Conservation (phyloP, 1,140 invertebrate genomes). For the Glossosoma conforme region DNA sequence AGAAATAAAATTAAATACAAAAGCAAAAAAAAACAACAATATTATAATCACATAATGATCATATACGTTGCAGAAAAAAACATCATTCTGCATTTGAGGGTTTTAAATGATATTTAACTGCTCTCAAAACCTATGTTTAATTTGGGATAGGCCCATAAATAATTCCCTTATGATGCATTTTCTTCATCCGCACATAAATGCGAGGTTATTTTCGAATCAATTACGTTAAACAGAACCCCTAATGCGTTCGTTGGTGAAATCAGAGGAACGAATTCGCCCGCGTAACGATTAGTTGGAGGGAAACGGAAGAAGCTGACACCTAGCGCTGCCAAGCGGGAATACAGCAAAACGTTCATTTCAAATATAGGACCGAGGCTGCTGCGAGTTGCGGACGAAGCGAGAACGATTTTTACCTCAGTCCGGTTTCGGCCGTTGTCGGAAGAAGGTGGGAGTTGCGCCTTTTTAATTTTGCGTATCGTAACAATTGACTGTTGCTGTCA, state of each 20-base stretch:
- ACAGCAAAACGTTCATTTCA: conserved; percentile 17
- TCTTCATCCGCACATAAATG: conserved; percentile 9
- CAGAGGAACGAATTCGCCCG: conserved; percentile 1
- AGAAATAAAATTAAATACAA: no score
- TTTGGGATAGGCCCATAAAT: conserved; percentile 6
- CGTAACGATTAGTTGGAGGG: conserved; percentile 3
- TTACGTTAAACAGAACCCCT: conserved; percentile 11
- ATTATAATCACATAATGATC: no score
- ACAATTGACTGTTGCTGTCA: neutral
- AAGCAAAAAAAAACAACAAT: no score
- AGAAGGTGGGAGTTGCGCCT: neutral
- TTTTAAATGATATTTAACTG: neutral
- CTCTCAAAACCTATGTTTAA: neutral
- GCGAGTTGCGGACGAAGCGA: conserved; percentile 1
- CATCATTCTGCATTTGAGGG: no score
- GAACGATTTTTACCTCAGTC: conserved; percentile 14
- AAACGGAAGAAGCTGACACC: conserved; percentile 12
- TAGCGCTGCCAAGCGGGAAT: conserved; percentile 13
- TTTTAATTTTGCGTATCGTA: neutral
- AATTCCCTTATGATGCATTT: conserved; percentile 13
- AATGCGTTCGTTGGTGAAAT: conserved; percentile 5
- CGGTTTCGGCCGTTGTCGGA: conserved; percentile 14
- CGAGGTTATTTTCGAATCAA: conserved; percentile 16
- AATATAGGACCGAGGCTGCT: conserved; percentile 18
- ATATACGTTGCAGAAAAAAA: no score